phyloP scores from a whole-genome alignment of 2,888 invertebrate species.

The Boloria euphrosyne region DNA sequence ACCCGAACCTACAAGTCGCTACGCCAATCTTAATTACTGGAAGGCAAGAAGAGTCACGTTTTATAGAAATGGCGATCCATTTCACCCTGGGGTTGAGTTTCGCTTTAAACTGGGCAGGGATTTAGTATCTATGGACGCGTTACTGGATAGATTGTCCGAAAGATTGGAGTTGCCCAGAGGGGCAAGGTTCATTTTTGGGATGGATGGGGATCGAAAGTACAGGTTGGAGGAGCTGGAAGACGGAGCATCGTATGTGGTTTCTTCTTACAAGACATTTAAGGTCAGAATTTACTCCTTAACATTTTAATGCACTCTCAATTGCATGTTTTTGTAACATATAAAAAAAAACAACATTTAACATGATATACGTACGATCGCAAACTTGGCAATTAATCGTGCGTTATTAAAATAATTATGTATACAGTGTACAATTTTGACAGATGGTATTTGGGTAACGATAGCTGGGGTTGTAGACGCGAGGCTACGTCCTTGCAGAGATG shows the following conservation, averaged over 20 bases:
- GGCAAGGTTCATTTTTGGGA: constrained; percentile 94
- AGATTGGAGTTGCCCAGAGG: constrained; percentile 94
- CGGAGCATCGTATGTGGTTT: constrained; percentile 96
- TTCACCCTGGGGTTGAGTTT: constrained; percentile 94
- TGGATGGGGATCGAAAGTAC: constrained; percentile 94
- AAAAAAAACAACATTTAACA: neutral
- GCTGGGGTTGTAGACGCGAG: constrained; percentile 45
- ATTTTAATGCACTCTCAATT: constrained; percentile 9
- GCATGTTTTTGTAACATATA: constrained; percentile 13
- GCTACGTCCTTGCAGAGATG: constrained; percentile 75
- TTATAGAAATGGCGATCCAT: constrained; percentile 96
- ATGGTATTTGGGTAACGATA: constrained; percentile 23
- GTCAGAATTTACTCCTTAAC: constrained; percentile 66
- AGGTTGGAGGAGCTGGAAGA: constrained; percentile 93
- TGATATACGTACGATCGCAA: neutral
- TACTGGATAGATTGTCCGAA: constrained; percentile 93
- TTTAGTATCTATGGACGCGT: constrained; percentile 91
- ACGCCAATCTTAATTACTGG: constrained; percentile 93
- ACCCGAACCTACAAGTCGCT: constrained; percentile 83
- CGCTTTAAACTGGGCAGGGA: constrained; percentile 93
- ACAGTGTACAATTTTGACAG: constrained; percentile 19
- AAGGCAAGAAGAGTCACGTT: constrained; percentile 93
- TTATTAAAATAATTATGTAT: constrained; percentile 14
- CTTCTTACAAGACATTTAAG: constrained; percentile 95
- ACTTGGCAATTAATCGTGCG: neutral